Evolutionary conservation across 2,113 vertebrate species (phyloP), one percentile per base, ranked within the genome.

Genomic region (Rhegmatorhina hoffmannsi): DNA sequence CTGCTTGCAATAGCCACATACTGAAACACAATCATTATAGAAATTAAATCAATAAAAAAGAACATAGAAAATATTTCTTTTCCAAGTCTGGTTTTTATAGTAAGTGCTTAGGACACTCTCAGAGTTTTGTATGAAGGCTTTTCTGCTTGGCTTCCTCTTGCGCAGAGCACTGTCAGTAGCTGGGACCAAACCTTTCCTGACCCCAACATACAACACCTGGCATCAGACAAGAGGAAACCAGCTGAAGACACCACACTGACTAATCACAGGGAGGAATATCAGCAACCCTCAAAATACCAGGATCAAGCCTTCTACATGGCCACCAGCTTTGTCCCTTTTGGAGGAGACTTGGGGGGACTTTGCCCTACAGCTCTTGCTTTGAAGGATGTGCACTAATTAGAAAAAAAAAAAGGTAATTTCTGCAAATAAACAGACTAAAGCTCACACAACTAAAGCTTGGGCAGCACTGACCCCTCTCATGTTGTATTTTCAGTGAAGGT

Each of bases 261-360:
- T 56, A 63, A 73, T 17, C 11, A 7, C 9, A 68, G 33, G 12
- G 13, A 68, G 24, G 28, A 79, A 14, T 0, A 44, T 3, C 40
- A 60, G 12, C 3, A 36, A 11, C 19, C 8, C 49, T 23, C 60
- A 40, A 18, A 74, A 58, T 8, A 67, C 7, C 14, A 14, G 56
- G 12, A 85, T 47, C 58, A 49, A 40, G 46, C 29, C 12, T 60
- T 28, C 31, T 25, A 18, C 1, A 6, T 1, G 1, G 15, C 17
- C 56, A 89, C 31, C 47, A 83, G 11, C 0, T 4, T 3, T 1
- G 4, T 23, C 15, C 25, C 34, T 40, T 26, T 19, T 3, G 4
- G 19, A 73, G 58, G 31, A 64, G 28, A 33, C 36, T 44, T 40
- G 44, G 26, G n/a, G n/a, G 26, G 36, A 36, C 75, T 40, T 8